Conservation (phyloP, 2,888 invertebrate genomes). For the Tipula lateralis region DNA sequence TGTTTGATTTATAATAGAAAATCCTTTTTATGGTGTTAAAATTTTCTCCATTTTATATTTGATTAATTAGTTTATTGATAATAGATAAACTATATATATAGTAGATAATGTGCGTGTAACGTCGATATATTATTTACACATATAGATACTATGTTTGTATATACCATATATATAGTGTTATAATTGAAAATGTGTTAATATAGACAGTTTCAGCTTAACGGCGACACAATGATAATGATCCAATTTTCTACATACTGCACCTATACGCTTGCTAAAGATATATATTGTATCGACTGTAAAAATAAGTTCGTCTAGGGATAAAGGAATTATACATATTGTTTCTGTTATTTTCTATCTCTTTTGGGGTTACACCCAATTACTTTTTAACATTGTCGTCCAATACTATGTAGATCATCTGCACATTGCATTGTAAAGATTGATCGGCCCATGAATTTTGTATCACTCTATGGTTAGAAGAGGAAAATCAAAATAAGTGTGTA, state of each 20-base stretch:
- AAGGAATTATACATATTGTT: too few relatives aligned
- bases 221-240: not conserved
- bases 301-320: too few relatives aligned
- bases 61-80: slow-evolving; percentile 24
- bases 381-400: too few relatives aligned
- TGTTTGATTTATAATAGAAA: slow-evolving; percentile 11
- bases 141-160: not conserved
- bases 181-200: slow-evolving; percentile 19
- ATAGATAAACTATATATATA: not conserved
- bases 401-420: too few relatives aligned
- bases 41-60: slow-evolving; percentile 19
- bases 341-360: too few relatives aligned
- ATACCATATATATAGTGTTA: not conserved
- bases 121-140: not conserved
- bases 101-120: not conserved
- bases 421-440: too few relatives aligned
- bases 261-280: too few relatives aligned
- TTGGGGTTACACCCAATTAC: too few relatives aligned
- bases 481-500: too few relatives aligned
- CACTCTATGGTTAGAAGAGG: too few relatives aligned
- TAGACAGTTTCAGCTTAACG: not conserved
- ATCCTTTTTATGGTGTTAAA: slow-evolving; percentile 11
- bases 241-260: not conserved
- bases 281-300: too few relatives aligned
- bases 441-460: too few relatives aligned